Evolutionary conservation across 2,888 invertebrate species (phyloP).

Genomic region (Mesorhabditis sp.): DNA sequence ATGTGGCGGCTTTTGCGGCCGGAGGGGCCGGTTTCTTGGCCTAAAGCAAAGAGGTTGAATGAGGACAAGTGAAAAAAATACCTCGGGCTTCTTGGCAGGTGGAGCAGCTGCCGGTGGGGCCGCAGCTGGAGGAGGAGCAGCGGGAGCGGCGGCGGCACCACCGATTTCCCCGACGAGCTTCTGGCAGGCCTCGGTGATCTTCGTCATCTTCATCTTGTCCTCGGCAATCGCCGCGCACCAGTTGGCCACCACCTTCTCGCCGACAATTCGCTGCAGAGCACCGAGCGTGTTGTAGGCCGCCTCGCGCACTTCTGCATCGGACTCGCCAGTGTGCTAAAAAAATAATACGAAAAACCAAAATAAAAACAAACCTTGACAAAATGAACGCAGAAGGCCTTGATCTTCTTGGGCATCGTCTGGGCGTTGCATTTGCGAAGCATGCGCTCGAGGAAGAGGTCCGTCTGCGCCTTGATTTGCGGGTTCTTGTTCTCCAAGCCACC

Average conservation of each 20-base stretch:
- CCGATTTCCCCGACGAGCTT: slow-evolving; percentile 67
- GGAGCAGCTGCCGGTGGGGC: slow-evolving; percentile 16
- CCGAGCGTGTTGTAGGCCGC: slow-evolving; percentile 88
- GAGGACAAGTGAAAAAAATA: neutral
- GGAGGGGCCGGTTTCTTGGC: neutral
- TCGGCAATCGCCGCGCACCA: slow-evolving; percentile 32
- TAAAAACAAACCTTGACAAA: slow-evolving; percentile 39
- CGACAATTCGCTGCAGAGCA: slow-evolving; percentile 85
- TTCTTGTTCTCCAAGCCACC: slow-evolving; percentile 71
- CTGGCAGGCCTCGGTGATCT: slow-evolving; percentile 82
- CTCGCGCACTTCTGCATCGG: slow-evolving; percentile 85
- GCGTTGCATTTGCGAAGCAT: slow-evolving; percentile 17
- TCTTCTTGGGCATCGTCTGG: slow-evolving; percentile 61
- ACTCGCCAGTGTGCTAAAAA: slow-evolving; percentile 58
- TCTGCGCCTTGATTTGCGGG: slow-evolving; percentile 61
- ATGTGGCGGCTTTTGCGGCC: neutral
- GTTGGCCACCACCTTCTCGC: slow-evolving; percentile 75
- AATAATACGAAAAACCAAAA: neutral
- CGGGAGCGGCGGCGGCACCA: neutral
- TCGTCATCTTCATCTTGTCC: slow-evolving; percentile 44
- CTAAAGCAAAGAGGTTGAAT: neutral
- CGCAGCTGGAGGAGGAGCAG: slow-evolving; percentile 10
- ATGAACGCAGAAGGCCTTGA: slow-evolving; percentile 59
- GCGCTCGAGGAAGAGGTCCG: slow-evolving; percentile 49
- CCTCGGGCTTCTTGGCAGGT: slow-evolving; percentile 3